Conservation (phyloP, 1,140 invertebrate genomes). For the Brachionus angularis region DNA sequence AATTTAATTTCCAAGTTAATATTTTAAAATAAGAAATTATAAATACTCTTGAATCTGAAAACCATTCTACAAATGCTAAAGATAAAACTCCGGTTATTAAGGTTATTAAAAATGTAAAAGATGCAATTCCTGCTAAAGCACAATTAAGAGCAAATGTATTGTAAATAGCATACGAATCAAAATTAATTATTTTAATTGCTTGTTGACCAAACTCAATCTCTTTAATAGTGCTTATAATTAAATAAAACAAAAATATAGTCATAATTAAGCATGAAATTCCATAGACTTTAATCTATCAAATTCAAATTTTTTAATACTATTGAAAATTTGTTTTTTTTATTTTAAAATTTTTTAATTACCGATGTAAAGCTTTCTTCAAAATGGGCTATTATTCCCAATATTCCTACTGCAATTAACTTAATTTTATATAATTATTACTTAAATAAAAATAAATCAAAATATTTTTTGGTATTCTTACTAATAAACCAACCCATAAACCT, state of each 20-base stretch:
- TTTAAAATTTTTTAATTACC: background rate
- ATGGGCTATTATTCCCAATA: slow-evolving; percentile 7
- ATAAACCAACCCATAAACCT: slow-evolving; percentile 11
- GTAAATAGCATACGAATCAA: background rate
- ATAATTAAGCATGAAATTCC: background rate
- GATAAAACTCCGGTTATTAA: background rate
- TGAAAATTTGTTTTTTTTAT: too few species aligned
- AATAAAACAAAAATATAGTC: slow-evolving; percentile 20
- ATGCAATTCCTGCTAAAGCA: background rate
- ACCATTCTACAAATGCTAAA: background rate
- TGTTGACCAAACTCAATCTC: slow-evolving; percentile 37
- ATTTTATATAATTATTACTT: background rate
- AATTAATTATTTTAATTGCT: background rate
- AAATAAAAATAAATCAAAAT: background rate
- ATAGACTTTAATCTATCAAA: slow-evolving; percentile 27
- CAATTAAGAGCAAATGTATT: slow-evolving; percentile 16
- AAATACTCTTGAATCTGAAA: too few species aligned
- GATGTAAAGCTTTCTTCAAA: slow-evolving; percentile 12
- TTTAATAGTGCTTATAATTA: slow-evolving; percentile 19
- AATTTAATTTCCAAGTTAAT: too few species aligned
- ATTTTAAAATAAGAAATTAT: too few species aligned
- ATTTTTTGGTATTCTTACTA: too few species aligned
- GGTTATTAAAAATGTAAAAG: background rate
- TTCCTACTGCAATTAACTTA: background rate
- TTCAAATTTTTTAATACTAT: background rate